phyloP scores from a whole-genome alignment of 2,797 vertebrate species.

The Enteromius mattozi region DNA sequence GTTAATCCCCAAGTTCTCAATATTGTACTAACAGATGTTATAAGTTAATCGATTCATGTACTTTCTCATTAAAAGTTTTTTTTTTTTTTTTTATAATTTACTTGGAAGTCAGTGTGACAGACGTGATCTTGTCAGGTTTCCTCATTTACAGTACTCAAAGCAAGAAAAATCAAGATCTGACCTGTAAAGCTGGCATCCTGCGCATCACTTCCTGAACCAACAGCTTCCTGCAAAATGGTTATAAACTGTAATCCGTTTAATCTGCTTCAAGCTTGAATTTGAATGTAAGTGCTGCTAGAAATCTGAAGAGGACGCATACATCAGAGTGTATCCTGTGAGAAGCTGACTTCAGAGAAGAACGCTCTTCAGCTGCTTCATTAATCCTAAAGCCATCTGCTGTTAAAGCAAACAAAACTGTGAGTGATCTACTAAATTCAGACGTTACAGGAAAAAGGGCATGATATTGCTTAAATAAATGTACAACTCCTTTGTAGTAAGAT shows the following conservation, averaged over 20 bases:
- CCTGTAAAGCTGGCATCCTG: constrained; percentile 42
- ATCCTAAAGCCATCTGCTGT: background rate
- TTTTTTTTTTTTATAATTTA: background rate
- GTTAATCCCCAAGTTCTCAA: background rate
- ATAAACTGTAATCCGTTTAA: background rate
- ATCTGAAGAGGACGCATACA: background rate
- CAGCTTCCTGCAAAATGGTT: constrained; percentile 7
- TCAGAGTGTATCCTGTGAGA: background rate
- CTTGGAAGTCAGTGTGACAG: background rate
- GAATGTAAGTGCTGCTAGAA: background rate
- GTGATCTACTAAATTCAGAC: background rate
- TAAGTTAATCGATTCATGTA: background rate
- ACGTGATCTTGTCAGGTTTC: background rate
- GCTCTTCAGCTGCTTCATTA: background rate
- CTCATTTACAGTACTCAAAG: background rate
- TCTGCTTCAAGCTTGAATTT: background rate
- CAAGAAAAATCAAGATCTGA: constrained; percentile 9
- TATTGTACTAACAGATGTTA: background rate
- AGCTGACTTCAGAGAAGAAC: background rate
- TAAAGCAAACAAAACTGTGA: background rate
- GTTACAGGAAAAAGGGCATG: background rate
- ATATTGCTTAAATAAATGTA: background rate
- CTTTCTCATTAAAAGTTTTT: background rate
- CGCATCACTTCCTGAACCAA: background rate
- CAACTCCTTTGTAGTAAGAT: background rate